Evolutionary conservation across 2,888 invertebrate genomes (phyloP), one percentile per base, ranked within the genome.

Genomic region (Gasteruption jaculator): DNA sequence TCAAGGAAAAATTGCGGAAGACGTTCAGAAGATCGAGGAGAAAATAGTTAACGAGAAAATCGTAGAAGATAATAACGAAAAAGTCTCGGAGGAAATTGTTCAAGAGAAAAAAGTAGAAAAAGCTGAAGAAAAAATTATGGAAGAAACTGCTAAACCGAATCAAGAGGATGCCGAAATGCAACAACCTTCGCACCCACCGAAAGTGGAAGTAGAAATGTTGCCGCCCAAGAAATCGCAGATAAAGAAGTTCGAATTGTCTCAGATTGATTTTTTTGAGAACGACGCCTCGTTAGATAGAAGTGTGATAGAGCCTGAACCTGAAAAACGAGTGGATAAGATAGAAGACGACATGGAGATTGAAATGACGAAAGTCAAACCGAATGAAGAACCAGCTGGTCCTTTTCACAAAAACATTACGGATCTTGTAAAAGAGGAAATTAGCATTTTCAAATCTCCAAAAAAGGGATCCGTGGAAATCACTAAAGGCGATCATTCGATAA

Each of bases 191-290:
- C 27, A 5, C 38, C 44, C 21, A 49, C 3, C 26, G 6, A 40
- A 44, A 18, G 16, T n/a, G 3, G 44, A 45, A 10, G 21, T 57
- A 14, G 61, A 66, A 6, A 59, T 60, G 40, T 37, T 69, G 5
- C 66, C 66, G 3, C 66, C 68, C 7, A 69, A 68, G 31, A 68
- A 68, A 19, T 67, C 63, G 3, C 68, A 68, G 37, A 68, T 68
- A n/a, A 70, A 70, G 39, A 68, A 68, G 36, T 68, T 68, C 42
- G 69, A 70, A 36, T 45, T 62, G 8, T 63, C 68, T 1, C 63
- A 65, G 45, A 52, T 62, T 29, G 64, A 68, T 51, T 49, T 56
- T 37, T 52, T 60, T 33, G 61, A 58, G 10, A 50, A 35, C 12
- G 38, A 44, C 32, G 20, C 29, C 11, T 32, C 47, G 5, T 16